Evolutionary conservation across 2,113 vertebrate species (phyloP), one percentile per base, ranked within the genome.

Genomic region (Pelmatolapia mariae): DNA sequence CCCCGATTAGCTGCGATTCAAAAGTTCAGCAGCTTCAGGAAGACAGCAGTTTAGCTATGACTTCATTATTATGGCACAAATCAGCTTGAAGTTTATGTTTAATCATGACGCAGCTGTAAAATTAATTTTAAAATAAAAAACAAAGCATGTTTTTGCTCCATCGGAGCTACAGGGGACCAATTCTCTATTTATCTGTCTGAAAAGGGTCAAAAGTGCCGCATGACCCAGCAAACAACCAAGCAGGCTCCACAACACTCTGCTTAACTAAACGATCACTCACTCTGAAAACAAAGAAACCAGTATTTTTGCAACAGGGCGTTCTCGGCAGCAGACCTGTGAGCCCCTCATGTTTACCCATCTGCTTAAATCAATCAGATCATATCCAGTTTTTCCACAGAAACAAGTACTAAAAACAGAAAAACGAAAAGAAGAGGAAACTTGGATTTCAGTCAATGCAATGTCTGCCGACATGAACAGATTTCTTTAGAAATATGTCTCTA

Each of bases 201-300:
- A 71, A 15, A 45, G 80, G 82, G 76, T 73, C 56, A 36, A 24
- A 56, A 80, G 16, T 50, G 82, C 54, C 54, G 36, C 7, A 26
- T 82, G 76, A 80, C 53, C 57, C 57, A 16, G 38, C 50, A 47
- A 56, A 10, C 22, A 40, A 56, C n/a, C 52, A 59, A 78, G 40
- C 10, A 13, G 22, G 26, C 61, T 81, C 13, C 40, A 38, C 19
- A 54, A 59, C 59, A 33, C n/a, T 47, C 18, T 11, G 22, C 47
- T 79, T 26, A 8, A 61, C n/a, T 53, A 81, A 68, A 81, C 22
- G 52, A 88, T 82, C 50, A 16, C 13, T 50, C 29, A 38, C 54
- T 79, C 61, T 63, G 76, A 85, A 73, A 85, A 93, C 83, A 91
- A 86, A 89, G 78, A 82, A 50, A 52, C 3, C 87, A 56, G 89